Conservation (phyloP, 2,113 vertebrate genomes). For the Apeltes quadracus region DNA sequence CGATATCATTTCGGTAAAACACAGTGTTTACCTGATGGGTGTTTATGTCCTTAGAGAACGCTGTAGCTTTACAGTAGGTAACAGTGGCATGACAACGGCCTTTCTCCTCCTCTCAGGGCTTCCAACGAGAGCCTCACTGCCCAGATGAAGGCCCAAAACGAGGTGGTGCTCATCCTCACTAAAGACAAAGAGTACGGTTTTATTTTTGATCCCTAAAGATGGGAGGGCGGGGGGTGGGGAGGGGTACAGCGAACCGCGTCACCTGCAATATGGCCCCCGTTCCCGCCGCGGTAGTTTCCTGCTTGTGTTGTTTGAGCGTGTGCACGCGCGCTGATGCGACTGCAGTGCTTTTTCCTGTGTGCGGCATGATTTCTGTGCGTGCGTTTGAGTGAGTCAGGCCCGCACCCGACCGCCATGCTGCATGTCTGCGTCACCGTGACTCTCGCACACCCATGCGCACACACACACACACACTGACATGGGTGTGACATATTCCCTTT, state of each 20-base stretch:
- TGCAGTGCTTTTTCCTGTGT: background rate
- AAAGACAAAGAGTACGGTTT: conserved; percentile 73
- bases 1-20: background rate
- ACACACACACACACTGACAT: conserved; percentile 16
- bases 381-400: conserved; percentile 23
- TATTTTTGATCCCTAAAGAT: too few relatives aligned
- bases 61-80: background rate
- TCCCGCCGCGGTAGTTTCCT: conserved; percentile 6
- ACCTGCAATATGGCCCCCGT: conserved; percentile 39
- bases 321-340: background rate
- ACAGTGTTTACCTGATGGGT: background rate
- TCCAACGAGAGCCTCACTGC: conserved; percentile 62
- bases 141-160: conserved; percentile 69
- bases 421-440: conserved; percentile 37
- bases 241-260: conserved; percentile 14
- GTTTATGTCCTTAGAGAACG: background rate
- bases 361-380: background rate
- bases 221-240: background rate
- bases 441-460: background rate
- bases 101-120: conserved; percentile 37
- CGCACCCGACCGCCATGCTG: conserved; percentile 27
- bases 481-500: conserved; percentile 41
- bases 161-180: conserved; percentile 61
- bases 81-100: background rate
- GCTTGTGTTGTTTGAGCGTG: background rate